Evolutionary conservation across 2,888 invertebrate genomes (phyloP), one percentile per base, ranked within the genome.

Genomic region (Gerosis bhagava): DNA sequence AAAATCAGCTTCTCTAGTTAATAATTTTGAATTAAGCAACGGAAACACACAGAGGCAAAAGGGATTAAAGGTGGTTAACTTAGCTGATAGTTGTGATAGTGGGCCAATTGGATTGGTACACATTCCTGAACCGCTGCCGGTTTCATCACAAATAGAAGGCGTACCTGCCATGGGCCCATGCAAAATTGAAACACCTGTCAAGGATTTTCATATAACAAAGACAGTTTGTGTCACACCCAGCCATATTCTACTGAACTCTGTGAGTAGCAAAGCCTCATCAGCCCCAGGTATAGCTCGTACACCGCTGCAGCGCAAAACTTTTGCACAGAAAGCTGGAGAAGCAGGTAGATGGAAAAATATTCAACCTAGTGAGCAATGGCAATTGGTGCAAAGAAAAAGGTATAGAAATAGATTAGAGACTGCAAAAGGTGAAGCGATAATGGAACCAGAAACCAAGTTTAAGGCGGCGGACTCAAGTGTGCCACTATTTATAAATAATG

Each of bases 401-500:
- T 28, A 28, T 11, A 16, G 28, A 8, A 39, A 39, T 26, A 26
- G 28, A 8, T 16, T 39, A 6, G 7, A 17, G 8, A 11, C 17
- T 3, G 11, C 17, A 6, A 39, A 19, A 17, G 28, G 39, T 12
- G 12, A 39, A 39, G 39, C 26, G 5, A 17, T 16, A 1, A 7
- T 28, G 1, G 28, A 26, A 12, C 19, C 19, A 15, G 8, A 26
- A n/a, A 39, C 34, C 5, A 48, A 45, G 3, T 56, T 53, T 26
- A 50, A 49, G 24, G 54, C 54, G 11, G 54, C 57, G n/a, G 53
- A 51, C 3, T 11, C 21, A 1, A 51, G 50, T 35, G 25, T 51
- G 0, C 52, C 52, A 2, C 26, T 53, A 8, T 54, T 42, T 42
- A 49, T 57, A n/a, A 49, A 45, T 22, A 53, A 55, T 28, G 52